phyloP scores from a whole-genome alignment of 2,888 invertebrate genomes.

The Amorpha juglandis region DNA sequence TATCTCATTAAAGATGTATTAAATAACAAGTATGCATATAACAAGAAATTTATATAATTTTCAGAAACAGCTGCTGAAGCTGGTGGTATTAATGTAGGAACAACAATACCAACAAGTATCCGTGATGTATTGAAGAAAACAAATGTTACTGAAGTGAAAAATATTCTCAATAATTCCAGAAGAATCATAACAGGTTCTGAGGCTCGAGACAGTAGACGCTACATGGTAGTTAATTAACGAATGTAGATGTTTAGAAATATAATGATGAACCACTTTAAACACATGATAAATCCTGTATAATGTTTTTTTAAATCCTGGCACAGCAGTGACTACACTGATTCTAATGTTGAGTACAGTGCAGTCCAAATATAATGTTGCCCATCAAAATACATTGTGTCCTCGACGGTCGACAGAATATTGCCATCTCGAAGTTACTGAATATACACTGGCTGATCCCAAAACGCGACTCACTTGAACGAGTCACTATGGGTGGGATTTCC shows the following conservation, averaged over 20 bases:
- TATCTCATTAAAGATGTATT: not conserved
- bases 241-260: not conserved
- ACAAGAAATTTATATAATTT: not conserved
- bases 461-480: no score
- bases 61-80: not conserved
- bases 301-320: no score
- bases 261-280: no score
- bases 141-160: conserved; percentile 48
- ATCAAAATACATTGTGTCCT: no score
- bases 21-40: not conserved
- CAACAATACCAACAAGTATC: conserved; percentile 53
- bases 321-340: no score
- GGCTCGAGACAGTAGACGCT: conserved; percentile 53
- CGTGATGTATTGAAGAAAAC: conserved; percentile 49
- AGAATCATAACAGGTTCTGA: conserved; percentile 60
- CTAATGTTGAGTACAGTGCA: no score
- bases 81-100: conserved; percentile 47
- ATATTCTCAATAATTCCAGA: conserved; percentile 54
- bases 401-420: no score
- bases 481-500: no score
- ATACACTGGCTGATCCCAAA: no score
- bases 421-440: no score
- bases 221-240: conserved; percentile 57
- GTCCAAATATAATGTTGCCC: no score
- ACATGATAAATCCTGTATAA: no score